phyloP scores from a whole-genome alignment of 2,113 vertebrate species.

The Toxotes jaculatrix region DNA sequence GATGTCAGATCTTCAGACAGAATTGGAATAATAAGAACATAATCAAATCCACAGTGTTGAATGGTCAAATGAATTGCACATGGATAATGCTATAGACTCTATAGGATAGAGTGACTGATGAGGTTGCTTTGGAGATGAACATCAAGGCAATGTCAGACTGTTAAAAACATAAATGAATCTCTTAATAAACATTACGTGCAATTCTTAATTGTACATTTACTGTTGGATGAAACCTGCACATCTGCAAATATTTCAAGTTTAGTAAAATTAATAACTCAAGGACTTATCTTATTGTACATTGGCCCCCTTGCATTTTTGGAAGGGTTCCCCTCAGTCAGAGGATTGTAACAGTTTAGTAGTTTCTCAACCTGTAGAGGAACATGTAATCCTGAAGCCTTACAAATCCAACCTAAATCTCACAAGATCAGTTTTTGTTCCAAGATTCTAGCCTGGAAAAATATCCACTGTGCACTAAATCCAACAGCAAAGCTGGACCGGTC shows the following conservation, averaged over 20 bases:
- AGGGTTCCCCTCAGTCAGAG: conserved; percentile 27
- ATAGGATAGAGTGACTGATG: neutral
- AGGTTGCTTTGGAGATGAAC: neutral
- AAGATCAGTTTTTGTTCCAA: conserved; percentile 48
- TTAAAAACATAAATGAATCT: neutral
- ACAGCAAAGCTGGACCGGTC: neutral
- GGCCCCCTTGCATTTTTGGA: conserved; percentile 25
- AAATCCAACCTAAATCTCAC: conserved; percentile 63
- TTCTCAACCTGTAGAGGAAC: conserved; percentile 46
- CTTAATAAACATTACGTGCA: neutral
- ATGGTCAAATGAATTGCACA: neutral
- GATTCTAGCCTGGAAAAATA: conserved; percentile 18
- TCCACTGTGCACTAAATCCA: conserved; percentile 11
- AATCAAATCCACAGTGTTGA: neutral
- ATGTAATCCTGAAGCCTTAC: conserved; percentile 58
- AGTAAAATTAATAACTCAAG: conserved; percentile 1
- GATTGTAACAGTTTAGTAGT: conserved; percentile 55
- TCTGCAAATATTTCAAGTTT: neutral
- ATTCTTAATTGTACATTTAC: neutral
- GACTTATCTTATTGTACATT: conserved; percentile 10
- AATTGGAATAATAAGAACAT: neutral
- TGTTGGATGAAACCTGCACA: neutral
- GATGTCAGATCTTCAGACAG: neutral
- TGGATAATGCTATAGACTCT: neutral
- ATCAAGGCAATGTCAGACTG: neutral